phyloP scores from a whole-genome alignment of 2,797 vertebrate species.

The Trachops cirrhosus region DNA sequence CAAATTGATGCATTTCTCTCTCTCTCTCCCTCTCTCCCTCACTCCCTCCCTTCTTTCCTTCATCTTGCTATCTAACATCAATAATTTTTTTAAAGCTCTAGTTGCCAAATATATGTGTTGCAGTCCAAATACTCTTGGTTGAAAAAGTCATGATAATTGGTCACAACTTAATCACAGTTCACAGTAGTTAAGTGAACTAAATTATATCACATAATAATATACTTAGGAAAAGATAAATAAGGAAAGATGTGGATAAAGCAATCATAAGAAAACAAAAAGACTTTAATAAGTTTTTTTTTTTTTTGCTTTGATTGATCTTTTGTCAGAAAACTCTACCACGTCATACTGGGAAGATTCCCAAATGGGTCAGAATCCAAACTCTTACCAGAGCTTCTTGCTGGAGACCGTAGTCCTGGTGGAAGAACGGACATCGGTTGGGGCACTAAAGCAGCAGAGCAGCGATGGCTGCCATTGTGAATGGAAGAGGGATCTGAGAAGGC shows the following conservation, averaged over 20 bases:
- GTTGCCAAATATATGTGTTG: background rate
- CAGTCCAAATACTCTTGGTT: background rate
- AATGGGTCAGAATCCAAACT: background rate
- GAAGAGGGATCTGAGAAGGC: background rate
- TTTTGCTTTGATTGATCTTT: background rate
- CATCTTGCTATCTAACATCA: background rate
- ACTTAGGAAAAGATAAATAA: background rate
- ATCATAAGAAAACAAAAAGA: background rate
- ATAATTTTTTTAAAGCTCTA: background rate
- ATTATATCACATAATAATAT: background rate
- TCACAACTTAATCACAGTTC: background rate
- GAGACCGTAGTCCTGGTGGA: background rate
- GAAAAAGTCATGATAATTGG: background rate
- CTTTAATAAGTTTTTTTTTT: background rate
- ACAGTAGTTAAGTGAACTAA: background rate
- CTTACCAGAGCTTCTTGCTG: background rate
- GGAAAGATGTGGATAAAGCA: background rate
- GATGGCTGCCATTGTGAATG: background rate
- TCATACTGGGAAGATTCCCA: background rate
- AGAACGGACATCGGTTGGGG: background rate
- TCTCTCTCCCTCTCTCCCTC: too few species aligned
- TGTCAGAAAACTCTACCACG: background rate
- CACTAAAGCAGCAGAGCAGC: background rate
- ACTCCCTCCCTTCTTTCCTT: background rate
- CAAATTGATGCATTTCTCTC: background rate